Base-by-base conservation (phyloP, 1,140 invertebrate species). In the Oscheius sp. region DNA sequence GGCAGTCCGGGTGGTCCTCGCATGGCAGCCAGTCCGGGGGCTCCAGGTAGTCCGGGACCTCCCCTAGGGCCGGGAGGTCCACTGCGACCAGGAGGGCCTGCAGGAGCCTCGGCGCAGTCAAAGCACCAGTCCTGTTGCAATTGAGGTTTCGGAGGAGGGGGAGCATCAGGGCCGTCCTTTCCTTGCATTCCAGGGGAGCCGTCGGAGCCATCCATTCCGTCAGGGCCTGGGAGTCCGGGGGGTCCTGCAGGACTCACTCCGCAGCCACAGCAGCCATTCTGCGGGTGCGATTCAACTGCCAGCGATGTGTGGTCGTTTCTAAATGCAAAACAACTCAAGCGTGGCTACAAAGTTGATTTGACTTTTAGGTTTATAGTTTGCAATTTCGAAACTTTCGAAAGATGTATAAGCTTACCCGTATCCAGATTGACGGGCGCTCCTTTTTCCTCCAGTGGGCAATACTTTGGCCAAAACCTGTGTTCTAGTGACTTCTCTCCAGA, bases 401-500 rank as follows among this genome's bases (percentile, higher is more conserved):
- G 42, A 45, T 46, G 62, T 36, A 45, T 45, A 36, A 65, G 62
- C 62, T 45, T 42, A 31, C 49, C 62, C 62, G 13, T 31, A 28
- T 65, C 62, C 62, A 45, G 36, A 65, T 20, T 36, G 49, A 31
- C 62, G 49, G 62, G 36, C 42, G 10, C 36, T 65, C 49, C 62
- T 45, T 31, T 65, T 72, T 49, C 74, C 62, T 64, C 26, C 58
- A 23, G 36, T 45, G 23, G 36, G 45, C 3, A 52, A 20, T 15
- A n/a, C n/a, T n/a, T n/a, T n/a, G n/a, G n/a, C n/a, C n/a, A n/a
- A n/a, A n/a, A 73, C 59, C 34, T 74, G 76, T 26, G 76, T 78
- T 35, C 71, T 70, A 15, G 74, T 64, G 34, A 78, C 76, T 45
- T 78, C 77, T 29, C 70, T 61, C 69, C 76, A 78, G 23, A 78